Evolutionary conservation across 1,140 invertebrate species (phyloP).

Genomic region (Apis dorsata): DNA sequence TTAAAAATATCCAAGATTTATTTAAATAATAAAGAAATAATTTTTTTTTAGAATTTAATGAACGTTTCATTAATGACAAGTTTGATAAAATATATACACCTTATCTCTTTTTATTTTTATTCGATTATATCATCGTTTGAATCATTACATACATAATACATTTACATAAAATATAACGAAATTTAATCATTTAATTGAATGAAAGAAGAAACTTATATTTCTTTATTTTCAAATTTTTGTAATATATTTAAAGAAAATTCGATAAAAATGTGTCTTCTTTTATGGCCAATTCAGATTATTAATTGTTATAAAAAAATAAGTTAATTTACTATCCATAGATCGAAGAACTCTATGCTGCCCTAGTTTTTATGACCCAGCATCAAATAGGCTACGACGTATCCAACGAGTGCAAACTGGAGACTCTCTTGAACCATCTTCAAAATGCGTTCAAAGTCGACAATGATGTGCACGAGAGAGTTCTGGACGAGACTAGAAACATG

Average conservation of each 20-base stretch:
- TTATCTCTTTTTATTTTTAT: too few species aligned
- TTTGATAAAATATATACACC: too few species aligned
- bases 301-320: background rate
- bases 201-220: too few species aligned
- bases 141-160: too few species aligned
- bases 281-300: background rate
- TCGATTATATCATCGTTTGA: too few species aligned
- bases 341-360: constrained; percentile 95
- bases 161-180: too few species aligned
- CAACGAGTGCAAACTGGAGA: constrained; percentile 84
- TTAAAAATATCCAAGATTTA: background rate
- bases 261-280: background rate
- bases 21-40: background rate
- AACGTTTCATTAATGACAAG: too few species aligned
- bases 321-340: constrained; percentile 80
- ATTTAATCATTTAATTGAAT: too few species aligned
- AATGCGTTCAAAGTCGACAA: constrained; percentile 92
- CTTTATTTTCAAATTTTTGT: too few species aligned
- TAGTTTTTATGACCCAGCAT: constrained; percentile 95
- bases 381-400: constrained; percentile 91
- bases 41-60: background rate
- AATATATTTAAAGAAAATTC: background rate
- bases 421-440: constrained; percentile 90
- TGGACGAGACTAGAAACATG: constrained; percentile 86
- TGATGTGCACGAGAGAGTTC: constrained; percentile 85